Evolutionary conservation across 2,113 vertebrate species (phyloP).

Genomic region (Syngnathoides biaculeatus): DNA sequence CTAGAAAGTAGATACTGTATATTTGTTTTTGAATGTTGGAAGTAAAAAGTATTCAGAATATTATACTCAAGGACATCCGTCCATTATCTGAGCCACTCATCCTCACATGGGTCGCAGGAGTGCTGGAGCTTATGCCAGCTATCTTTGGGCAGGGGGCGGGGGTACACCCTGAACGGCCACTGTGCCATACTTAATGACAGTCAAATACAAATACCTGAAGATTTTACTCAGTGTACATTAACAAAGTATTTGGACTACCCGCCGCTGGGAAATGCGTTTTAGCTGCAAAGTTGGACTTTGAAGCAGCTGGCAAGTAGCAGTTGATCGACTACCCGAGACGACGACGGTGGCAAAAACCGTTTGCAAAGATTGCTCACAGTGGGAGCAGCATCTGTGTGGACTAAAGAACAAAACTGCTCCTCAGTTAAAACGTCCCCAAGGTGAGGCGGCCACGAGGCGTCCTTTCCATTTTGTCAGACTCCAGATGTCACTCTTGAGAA

Average conservation of each 20-base stretch:
- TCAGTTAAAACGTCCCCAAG: constrained; percentile 17
- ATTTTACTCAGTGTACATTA: neutral
- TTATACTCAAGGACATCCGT: no score
- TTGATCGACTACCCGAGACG: constrained; percentile 28
- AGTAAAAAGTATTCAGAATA: no score
- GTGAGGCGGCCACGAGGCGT: constrained; percentile 16
- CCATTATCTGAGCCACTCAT: no score
- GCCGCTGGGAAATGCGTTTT: constrained; percentile 27
- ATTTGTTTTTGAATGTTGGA: no score
- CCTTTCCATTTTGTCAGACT: constrained; percentile 15
- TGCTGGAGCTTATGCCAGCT: no score
- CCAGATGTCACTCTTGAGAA: constrained; percentile 8
- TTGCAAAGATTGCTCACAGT: constrained; percentile 33
- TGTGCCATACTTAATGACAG: no score
- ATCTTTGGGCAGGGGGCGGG: no score
- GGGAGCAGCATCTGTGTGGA: constrained; percentile 43
- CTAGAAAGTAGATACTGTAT: no score
- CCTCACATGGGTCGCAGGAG: no score
- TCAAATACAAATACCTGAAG: no score
- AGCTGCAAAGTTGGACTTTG: constrained; percentile 7
- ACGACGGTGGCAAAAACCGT: constrained; percentile 3
- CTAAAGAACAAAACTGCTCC: constrained; percentile 39
- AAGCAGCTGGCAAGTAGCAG: constrained; percentile 22
- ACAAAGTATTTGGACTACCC: neutral
- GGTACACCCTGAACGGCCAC: no score